Base-by-base conservation (phyloP, 2,113 vertebrate genomes). In the Brachyistius frenatus region DNA sequence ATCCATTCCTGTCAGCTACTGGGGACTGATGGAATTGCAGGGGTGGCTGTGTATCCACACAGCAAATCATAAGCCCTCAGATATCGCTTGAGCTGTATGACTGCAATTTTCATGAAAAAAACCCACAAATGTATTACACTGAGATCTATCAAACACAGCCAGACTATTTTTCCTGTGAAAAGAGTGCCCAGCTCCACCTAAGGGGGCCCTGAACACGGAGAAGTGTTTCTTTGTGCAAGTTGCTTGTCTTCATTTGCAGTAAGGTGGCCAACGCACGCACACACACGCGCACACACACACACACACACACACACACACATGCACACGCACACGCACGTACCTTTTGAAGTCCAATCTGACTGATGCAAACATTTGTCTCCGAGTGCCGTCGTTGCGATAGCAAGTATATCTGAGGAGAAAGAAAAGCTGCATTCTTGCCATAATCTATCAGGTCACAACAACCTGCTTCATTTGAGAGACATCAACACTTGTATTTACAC, bases 1-100 rank as follows among this genome's bases (percentile, higher is more conserved):
- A 95, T 94, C 92, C 92, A 94, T 95, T 95, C 88, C 90, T 94
- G 94, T 94, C 94, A 94, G 92, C 89, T 92, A 88, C 89, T 92
- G 93, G 92, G 86, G 88, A 87, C 89, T 81, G 90, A 91, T 86
- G 83, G 93, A 93, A 94, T 95, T 94, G 92, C 92, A 93, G 88
- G 85, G 89, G 87, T 84, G 82, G 84, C 75, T 86, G 81, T 89
- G 92, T 91, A 88, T 91, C 92, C 90, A 91, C 87, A 92, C 69
- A 77, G 85, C 86, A 88, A 89, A 86, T 92, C 84, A 86, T 75
- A 83, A 84, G 74, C 73, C 70, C 73, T 90, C 85, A 91, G 75
- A 89, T 89, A 88, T 91, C 60, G 62, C 83, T 91, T 83, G 83
- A 83, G 82, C 78, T 88, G 60, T 67, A 86, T 73, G 78, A 80